phyloP scores from a whole-genome alignment of 2,888 invertebrate species.

The Drosophila atripex region DNA sequence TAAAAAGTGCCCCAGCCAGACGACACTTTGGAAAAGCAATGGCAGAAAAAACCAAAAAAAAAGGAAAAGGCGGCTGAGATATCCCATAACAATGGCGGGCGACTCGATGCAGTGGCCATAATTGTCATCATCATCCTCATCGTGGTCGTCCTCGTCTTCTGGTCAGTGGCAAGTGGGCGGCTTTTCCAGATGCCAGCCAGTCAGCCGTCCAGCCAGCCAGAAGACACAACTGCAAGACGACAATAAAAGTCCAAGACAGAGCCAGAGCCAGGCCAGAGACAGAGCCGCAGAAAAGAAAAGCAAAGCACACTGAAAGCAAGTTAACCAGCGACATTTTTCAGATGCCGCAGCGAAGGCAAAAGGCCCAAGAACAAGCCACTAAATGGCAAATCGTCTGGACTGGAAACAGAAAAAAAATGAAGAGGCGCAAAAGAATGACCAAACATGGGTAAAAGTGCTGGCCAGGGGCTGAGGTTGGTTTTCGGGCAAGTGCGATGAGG shows the following conservation, averaged over 20 bases:
- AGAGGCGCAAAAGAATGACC: constrained; percentile 67
- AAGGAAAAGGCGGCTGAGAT: constrained; percentile 20
- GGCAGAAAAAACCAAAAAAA: constrained; percentile 26
- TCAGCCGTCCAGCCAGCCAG: constrained; percentile 4
- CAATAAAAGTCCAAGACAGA: constrained; percentile 49
- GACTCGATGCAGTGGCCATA: constrained; percentile 57
- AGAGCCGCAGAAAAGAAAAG: constrained; percentile 49
- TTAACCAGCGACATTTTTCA: constrained; percentile 77
- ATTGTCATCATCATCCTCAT: constrained; percentile 45
- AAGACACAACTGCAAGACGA: constrained; percentile 25
- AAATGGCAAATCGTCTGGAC: constrained; percentile 55
- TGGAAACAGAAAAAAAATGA: constrained; percentile 1
- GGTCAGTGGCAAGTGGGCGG: constrained; percentile 50
- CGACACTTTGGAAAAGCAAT: constrained; percentile 47
- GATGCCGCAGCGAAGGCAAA: constrained; percentile 65
- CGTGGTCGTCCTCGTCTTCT: constrained; percentile 34
- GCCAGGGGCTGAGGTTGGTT: constrained; percentile 29
- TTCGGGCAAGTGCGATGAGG: constrained; percentile 18
- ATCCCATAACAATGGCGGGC: constrained; percentile 43
- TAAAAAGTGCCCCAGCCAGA: constrained; percentile 63
- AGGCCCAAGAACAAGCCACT: constrained; percentile 65
- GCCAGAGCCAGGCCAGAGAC: neutral
- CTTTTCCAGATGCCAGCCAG: constrained; percentile 20
- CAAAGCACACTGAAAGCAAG: constrained; percentile 76
- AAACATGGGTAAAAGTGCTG: constrained; percentile 71